Conservation (phyloP, 2,113 vertebrate species). For the Theristicus caerulescens region DNA sequence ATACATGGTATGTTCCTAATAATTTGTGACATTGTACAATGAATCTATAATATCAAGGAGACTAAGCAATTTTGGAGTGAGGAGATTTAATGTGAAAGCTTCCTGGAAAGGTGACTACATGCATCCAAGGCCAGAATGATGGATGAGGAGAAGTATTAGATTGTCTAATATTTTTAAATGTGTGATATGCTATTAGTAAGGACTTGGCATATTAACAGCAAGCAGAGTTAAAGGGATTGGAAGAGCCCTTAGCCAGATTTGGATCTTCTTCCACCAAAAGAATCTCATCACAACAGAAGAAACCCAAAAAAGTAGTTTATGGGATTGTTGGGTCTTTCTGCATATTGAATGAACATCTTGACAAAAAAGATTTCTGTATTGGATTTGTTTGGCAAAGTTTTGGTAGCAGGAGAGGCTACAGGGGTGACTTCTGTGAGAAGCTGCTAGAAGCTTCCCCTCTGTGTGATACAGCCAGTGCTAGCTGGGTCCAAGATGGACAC, state of each 20-base stretch:
- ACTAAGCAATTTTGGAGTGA: conserved; percentile 7
- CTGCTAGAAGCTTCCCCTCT: not conserved
- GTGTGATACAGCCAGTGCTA: not conserved
- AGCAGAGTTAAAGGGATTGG: not conserved
- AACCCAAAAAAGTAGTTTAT: not conserved
- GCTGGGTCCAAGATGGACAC: not conserved
- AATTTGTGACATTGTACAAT: conserved; percentile 13
- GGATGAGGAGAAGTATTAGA: not conserved
- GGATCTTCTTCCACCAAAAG: not conserved
- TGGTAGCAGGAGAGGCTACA: no score
- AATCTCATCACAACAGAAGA: not conserved
- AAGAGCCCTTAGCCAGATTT: not conserved
- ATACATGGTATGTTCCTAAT: not conserved
- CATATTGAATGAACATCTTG: not conserved
- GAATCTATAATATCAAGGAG: conserved; percentile 19
- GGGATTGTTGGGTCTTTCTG: not conserved
- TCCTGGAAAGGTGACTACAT: conserved; percentile 25
- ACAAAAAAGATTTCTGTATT: not conserved
- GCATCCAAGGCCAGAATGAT: not conserved
- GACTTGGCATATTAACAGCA: not conserved
- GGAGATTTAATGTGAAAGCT: conserved; percentile 42
- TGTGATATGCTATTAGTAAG: not conserved
- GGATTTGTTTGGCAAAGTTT: not conserved
- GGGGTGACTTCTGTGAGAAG: no score
- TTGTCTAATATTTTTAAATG: not conserved